These are phyloP conservation scores for Megatriorchis doriae DNA, from an alignment of 2,113 vertebrate species.

Conservation along the genomic window DNA sequence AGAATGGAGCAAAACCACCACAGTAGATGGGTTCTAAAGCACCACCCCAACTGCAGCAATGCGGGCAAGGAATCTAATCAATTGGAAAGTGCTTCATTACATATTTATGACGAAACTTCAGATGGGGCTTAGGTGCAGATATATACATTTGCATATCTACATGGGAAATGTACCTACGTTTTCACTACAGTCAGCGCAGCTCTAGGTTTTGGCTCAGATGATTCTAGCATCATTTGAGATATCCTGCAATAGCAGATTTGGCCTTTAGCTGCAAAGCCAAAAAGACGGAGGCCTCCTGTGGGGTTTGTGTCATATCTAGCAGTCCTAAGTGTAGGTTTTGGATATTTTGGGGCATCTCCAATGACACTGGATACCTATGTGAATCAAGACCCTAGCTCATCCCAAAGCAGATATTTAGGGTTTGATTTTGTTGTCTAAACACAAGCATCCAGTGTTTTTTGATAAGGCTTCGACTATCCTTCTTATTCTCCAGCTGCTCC, in stretches of 20 bases:
- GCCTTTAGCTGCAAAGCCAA: neutral
- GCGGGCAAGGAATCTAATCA: neutral
- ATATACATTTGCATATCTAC: neutral
- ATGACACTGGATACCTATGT: neutral
- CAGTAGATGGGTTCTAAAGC: neutral
- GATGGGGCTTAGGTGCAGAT: neutral
- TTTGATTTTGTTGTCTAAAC: neutral
- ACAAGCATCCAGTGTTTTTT: neutral
- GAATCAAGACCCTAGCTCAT: neutral
- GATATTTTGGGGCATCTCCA: neutral
- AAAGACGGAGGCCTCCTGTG: neutral
- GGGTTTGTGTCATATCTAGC: neutral
- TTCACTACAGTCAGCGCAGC: neutral
- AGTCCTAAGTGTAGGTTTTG: neutral
- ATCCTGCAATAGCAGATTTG: neutral
- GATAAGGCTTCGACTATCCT: neutral
- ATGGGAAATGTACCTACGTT: neutral
- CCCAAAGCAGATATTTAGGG: neutral
- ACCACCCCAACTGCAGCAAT: neutral
- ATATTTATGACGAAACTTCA: neutral
- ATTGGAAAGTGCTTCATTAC: neutral
- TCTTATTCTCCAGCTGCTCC: neutral
- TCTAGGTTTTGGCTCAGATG: neutral
- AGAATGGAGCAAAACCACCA: neutral
- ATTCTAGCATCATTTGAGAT: neutral